These are phyloP conservation scores for Thecocarcelia acutangulata DNA, from an alignment of 2,888 invertebrate species.

Conservation along the genomic window DNA sequence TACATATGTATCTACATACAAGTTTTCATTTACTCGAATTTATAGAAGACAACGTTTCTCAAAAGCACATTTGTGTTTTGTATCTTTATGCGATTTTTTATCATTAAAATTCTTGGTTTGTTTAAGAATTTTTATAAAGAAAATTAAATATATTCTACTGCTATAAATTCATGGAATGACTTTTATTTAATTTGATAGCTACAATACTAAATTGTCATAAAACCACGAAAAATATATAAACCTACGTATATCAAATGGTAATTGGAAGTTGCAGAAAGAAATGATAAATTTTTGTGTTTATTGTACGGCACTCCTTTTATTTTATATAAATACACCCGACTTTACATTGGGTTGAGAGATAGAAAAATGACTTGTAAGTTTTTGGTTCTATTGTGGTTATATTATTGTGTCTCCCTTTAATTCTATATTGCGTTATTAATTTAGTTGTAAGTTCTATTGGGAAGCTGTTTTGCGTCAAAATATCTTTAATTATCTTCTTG, in stretches of 20 bases:
- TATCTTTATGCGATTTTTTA: conserved; percentile 54
- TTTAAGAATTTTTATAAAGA: conserved; percentile 58
- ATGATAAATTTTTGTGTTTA: conserved; percentile 1
- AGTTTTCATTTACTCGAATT: conserved; percentile 33
- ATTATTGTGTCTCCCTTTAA: too few species aligned
- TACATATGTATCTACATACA: conserved; percentile 33
- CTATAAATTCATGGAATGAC: conserved; percentile 46
- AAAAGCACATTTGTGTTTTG: conserved; percentile 40
- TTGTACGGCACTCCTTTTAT: too few species aligned
- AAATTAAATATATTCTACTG: conserved; percentile 63
- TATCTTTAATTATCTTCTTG: too few species aligned
- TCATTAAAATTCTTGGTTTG: conserved; percentile 67
- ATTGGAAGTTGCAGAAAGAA: conserved; percentile 24
- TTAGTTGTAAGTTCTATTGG: too few species aligned
- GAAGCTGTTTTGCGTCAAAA: too few species aligned
- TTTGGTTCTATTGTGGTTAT: too few species aligned
- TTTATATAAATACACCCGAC: too few species aligned
- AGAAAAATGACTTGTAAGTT: too few species aligned
- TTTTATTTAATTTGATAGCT: conserved; percentile 64
- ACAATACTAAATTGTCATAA: conserved; percentile 38
- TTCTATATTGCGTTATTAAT: too few species aligned
- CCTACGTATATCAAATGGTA: conserved; percentile 3
- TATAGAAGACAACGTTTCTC: conserved; percentile 24
- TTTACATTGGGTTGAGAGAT: too few species aligned
- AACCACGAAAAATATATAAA: conserved; percentile 17